Evolutionary conservation across 2,113 vertebrate genomes (phyloP).

Genomic region (Sisor rabdophorus): DNA sequence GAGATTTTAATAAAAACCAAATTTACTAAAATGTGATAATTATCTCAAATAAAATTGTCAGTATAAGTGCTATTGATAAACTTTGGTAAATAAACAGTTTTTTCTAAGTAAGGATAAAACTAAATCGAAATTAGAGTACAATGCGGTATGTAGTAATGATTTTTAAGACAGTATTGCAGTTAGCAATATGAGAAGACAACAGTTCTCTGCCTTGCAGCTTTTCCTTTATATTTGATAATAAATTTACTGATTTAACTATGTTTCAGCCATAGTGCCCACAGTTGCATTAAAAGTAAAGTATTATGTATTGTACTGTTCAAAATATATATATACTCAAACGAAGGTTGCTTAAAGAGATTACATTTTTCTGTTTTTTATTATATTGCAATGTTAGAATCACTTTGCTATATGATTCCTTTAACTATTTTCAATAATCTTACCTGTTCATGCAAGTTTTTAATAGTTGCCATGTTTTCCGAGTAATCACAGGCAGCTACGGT

Average conservation of each 20-base stretch:
- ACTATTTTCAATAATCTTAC: slow-evolving; percentile 50
- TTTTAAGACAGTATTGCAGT: too few relatives aligned
- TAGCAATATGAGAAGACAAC: neutral
- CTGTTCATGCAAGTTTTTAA: slow-evolving; percentile 61
- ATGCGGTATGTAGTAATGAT: too few relatives aligned
- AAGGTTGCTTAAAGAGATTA: neutral
- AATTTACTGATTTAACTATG: neutral
- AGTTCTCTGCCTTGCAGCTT: neutral
- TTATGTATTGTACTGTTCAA: neutral
- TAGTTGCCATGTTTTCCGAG: slow-evolving; percentile 54
- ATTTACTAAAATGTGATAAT: too few relatives aligned
- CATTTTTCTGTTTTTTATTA: neutral
- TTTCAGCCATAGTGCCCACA: neutral
- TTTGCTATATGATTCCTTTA: neutral
- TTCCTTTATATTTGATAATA: neutral
- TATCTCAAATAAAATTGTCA: too few relatives aligned
- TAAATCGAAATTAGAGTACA: too few relatives aligned
- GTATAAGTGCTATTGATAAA: too few relatives aligned
- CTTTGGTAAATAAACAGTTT: too few relatives aligned
- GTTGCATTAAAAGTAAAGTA: neutral
- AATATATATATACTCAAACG: neutral
- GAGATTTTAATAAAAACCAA: too few relatives aligned
- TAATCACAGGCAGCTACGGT: slow-evolving; percentile 54
- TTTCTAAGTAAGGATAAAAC: too few relatives aligned
- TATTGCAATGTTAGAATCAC: neutral